Percentiles rank a stretch among this genome's conserved stretches.
Conservation (phyloP, 2,113 vertebrate species). For the Sylvietta virens region DNA sequence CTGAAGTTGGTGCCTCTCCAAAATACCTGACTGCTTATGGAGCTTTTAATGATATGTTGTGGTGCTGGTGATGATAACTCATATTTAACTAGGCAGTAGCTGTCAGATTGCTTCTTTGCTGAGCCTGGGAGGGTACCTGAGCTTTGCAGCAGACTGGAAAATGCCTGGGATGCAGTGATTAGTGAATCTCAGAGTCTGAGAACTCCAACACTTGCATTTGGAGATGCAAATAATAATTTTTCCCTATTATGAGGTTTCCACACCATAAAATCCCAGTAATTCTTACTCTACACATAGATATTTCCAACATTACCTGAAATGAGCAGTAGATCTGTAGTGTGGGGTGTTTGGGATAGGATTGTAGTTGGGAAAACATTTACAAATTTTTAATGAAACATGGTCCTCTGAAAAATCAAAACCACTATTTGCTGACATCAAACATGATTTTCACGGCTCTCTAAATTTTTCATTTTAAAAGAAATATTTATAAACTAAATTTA, state of each 20-base stretch:
- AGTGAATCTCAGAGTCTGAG: not conserved
- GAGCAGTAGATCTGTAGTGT: not conserved
- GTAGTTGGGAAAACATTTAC: not conserved
- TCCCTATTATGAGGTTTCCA: not conserved
- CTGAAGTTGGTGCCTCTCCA: not conserved
- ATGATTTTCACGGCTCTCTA: not conserved
- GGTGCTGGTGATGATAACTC: not conserved
- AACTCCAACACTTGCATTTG: not conserved
- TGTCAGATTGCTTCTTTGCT: not conserved
- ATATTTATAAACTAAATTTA: not conserved
- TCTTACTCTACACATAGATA: not conserved
- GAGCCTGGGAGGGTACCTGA: not conserved
- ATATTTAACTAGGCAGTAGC: not conserved
- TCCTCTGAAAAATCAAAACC: not conserved
- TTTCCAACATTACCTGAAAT: not conserved
- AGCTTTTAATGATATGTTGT: not conserved
- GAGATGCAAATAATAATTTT: not conserved
- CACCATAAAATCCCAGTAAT: not conserved
- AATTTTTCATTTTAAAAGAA: not conserved
- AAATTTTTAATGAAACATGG: not conserved
- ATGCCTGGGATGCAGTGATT: not conserved
- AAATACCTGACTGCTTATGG: not conserved
- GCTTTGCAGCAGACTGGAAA: not conserved
- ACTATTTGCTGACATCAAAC: not conserved
- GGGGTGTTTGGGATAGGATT: not conserved